phyloP scores from a whole-genome alignment of 1,140 invertebrate genomes.

The Meloidogyne exigua region DNA sequence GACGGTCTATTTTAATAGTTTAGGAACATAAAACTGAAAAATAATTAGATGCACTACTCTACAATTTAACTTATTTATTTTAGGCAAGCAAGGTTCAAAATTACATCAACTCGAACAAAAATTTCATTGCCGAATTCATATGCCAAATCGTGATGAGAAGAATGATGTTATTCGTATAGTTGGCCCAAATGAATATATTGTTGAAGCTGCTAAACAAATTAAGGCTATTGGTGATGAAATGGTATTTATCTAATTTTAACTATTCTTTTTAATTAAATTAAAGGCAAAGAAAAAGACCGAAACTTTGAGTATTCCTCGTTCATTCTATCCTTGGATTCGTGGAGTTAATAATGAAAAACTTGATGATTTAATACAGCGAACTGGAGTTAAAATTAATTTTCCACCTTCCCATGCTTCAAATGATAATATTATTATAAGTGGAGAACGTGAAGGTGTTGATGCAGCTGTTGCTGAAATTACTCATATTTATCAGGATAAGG shows the following conservation, averaged over 20 bases:
- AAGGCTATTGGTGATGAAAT: conserved; percentile 86
- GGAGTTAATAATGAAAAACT: conserved; percentile 65
- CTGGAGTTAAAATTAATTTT: conserved; percentile 83
- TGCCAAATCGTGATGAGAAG: conserved; percentile 77
- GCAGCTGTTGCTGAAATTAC: conserved; percentile 81
- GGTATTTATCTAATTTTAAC: conserved; percentile 45
- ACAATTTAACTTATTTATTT: conserved; percentile 34
- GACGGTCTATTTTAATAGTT: too few relatives aligned
- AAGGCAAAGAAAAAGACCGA: conserved; percentile 81
- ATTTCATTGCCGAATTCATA: conserved; percentile 87
- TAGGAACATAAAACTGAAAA: too few relatives aligned
- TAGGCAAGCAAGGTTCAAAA: conserved; percentile 82
- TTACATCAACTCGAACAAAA: conserved; percentile 83
- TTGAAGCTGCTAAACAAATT: conserved; percentile 86
- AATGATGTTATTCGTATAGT: conserved; percentile 81
- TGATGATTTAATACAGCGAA: conserved; percentile 13
- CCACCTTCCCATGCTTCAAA: conserved; percentile 84
- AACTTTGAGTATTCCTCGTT: conserved; percentile 76
- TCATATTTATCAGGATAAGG: conserved; percentile 83
- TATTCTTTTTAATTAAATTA: conserved; percentile 63
- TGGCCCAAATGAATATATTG: conserved; percentile 89
- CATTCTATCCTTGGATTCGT: conserved; percentile 67
- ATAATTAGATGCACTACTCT: too few relatives aligned
- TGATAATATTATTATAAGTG: conserved; percentile 90
- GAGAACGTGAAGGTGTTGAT: conserved; percentile 90